Conservation (phyloP, 2,797 vertebrate species). For the Antennarius maculatus region DNA sequence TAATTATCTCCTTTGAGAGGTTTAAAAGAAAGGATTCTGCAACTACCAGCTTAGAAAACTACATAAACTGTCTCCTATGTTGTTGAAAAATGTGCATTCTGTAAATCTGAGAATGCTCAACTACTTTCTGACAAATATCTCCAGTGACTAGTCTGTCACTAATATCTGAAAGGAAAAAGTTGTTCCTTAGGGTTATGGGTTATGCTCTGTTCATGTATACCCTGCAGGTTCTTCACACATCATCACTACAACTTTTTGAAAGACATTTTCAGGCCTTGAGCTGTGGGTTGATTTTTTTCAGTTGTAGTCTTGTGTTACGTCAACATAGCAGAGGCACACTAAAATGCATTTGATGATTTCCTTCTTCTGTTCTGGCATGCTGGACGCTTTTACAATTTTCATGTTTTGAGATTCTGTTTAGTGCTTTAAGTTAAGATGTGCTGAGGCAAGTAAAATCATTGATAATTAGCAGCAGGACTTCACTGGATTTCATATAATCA, state of each 20-base stretch:
- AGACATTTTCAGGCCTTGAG: constrained; percentile 5
- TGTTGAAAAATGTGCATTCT: background rate
- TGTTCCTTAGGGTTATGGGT: background rate
- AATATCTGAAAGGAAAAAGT: too few relatives aligned
- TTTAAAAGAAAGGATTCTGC: too few relatives aligned
- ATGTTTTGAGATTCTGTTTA: constrained; percentile 22
- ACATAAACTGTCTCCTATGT: background rate
- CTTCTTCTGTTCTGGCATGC: constrained; percentile 63
- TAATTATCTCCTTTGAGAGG: background rate
- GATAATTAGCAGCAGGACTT: too few relatives aligned
- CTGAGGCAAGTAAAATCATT: constrained; percentile 24
- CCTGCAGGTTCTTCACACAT: constrained; percentile 4
- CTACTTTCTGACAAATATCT: background rate
- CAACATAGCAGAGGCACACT: constrained; percentile 29
- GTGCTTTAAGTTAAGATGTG: constrained; percentile 18
- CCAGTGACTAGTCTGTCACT: too few relatives aligned
- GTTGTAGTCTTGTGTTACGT: constrained; percentile 20
- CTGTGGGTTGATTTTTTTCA: constrained; percentile 13
- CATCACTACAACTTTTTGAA: background rate
- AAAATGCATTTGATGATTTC: constrained; percentile 48
- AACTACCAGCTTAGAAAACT: background rate
- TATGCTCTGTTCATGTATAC: background rate
- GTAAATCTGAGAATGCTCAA: background rate
- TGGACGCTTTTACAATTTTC: constrained; percentile 21
- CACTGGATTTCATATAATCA: too few relatives aligned